Conservation (phyloP, 2,113 vertebrate species). For the Himantopus leucocephalus region DNA sequence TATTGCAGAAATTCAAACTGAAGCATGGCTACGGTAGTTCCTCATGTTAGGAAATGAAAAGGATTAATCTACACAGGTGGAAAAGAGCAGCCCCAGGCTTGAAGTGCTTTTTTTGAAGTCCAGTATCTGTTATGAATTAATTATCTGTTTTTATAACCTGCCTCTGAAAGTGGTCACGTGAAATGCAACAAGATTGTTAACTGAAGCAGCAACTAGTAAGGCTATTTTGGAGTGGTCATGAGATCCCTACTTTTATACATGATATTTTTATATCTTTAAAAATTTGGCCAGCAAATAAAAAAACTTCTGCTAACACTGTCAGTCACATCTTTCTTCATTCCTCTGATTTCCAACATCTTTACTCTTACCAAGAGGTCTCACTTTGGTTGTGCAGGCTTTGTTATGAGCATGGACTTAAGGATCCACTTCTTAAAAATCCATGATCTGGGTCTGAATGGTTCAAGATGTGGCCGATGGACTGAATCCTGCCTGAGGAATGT, state of each 20-base stretch:
- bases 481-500: background rate
- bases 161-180: background rate
- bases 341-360: background rate
- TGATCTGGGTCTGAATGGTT: background rate
- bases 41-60: background rate
- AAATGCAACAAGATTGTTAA: background rate
- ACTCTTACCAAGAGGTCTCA: background rate
- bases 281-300: background rate
- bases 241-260: background rate
- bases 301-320: background rate
- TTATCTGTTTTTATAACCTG: background rate
- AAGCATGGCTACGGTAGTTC: background rate
- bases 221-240: background rate
- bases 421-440: background rate
- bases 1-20: background rate
- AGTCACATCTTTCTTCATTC: background rate
- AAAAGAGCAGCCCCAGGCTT: background rate
- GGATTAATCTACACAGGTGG: background rate
- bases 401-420: background rate
- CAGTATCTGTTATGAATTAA: background rate
- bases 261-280: background rate
- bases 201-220: background rate
- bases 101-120: background rate
- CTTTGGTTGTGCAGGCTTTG: background rate
- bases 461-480: background rate